A percentile compares a stretch with the other conserved stretches of the same genome.
Evolutionary conservation across 1,140 invertebrate genomes (phyloP).

Genomic region (Bursaphelenchus mucronatus): DNA sequence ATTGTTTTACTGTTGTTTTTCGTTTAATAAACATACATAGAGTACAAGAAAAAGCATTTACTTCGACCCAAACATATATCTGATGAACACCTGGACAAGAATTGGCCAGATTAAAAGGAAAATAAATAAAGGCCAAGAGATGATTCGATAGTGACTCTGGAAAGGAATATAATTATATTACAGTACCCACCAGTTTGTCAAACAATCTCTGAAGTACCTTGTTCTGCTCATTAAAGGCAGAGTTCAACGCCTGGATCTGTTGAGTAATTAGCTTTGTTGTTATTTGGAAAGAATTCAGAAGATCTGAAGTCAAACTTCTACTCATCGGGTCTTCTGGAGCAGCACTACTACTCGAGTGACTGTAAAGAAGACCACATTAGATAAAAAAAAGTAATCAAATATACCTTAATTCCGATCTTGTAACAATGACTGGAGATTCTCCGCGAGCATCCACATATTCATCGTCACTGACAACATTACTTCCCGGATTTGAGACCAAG

Average conservation of each 20-base stretch:
- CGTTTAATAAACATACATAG: constrained; percentile 3
- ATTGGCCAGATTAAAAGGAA: constrained; percentile 20
- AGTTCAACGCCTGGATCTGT: constrained; percentile 5
- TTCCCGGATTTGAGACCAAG: too few species aligned
- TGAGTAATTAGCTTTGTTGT: constrained; percentile 13
- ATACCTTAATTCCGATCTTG: neutral
- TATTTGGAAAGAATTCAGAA: constrained; percentile 2
- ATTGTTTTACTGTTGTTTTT: constrained; percentile 4
- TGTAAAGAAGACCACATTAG: constrained; percentile 7
- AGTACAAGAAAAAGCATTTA: neutral
- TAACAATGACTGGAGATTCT: constrained; percentile 4
- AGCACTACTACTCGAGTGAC: neutral
- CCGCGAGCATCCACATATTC: constrained; percentile 17
- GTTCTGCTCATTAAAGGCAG: constrained; percentile 11
- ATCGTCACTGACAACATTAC: constrained; percentile 1
- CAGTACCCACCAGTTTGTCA: constrained; percentile 11
- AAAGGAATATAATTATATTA: neutral
- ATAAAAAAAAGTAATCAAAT: neutral
- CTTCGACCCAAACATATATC: neutral
- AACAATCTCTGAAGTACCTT: constrained; percentile 16
- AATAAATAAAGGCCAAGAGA: constrained; percentile 13
- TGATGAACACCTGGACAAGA: constrained; percentile 12
- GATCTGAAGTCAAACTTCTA: constrained; percentile 6
- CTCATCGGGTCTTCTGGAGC: constrained; percentile 5
- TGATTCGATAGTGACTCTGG: neutral